Base-by-base conservation (phyloP, 2,888 invertebrate genomes). In the Pardosa pseudoannulata region DNA sequence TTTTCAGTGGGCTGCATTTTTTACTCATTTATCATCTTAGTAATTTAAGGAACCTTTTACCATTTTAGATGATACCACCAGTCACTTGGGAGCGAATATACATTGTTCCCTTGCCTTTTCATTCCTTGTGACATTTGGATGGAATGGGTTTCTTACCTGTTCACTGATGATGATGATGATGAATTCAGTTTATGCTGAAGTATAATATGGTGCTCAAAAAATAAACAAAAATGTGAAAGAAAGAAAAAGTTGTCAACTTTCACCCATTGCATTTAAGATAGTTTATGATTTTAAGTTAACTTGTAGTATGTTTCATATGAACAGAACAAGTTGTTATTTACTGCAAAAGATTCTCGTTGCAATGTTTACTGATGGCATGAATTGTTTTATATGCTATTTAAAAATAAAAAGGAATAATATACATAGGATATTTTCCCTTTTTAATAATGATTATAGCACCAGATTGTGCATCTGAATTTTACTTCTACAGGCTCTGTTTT, bases 131-230 rank as follows among this genome's bases (percentile, higher is more conserved):
- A 74, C 85, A 79, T 79, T 46, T 79, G 79, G 74, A 62, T 79
- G 46, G 62, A 79, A 75, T 75, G 64, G 85, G 85, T 79, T 9
- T 62, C 32, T 31, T 19, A 36, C 85, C 85, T 79, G 39, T 86
- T 79, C 79, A 64, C 23, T 31, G 32, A 62, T 32, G 70, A 62
- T 86, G 79, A 86, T 79, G 70, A 62, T 86, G 79, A 86, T 79
- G 70, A 79, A 86, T 73, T 70, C 72, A 71, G 74, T 85, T 73
- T 85, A 39, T 85, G 85, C 85, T 79, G 62, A 86, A 86, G 79
- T 68, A 75, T 74, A 86, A 79, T 50, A 86, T 86, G 85, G 85
- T 86, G 85, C 85, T 86, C 85, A 86, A 86, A 79, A 46, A 46
- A 46, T 46, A 46, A 46, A 46, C 16, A 46, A 46, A 16, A 46